phyloP scores from a whole-genome alignment of 2,888 invertebrate species.

The Drosophila leonis region DNA sequence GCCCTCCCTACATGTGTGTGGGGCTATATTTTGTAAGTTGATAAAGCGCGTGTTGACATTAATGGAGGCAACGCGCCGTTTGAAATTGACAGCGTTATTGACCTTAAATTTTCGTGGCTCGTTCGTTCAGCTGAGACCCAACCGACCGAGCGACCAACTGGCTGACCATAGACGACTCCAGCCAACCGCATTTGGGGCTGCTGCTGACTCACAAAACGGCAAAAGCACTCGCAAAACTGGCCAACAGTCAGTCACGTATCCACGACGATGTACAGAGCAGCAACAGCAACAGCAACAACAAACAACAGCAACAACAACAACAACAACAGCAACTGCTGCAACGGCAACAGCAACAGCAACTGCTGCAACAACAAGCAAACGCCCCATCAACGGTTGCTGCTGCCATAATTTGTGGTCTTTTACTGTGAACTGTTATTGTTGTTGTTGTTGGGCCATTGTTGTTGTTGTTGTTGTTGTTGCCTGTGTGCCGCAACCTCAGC shows the following conservation, averaged over 20 bases:
- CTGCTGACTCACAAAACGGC: constrained; percentile 41
- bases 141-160: background rate
- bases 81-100: constrained; percentile 78
- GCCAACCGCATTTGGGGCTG: constrained; percentile 36
- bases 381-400: constrained; percentile 54
- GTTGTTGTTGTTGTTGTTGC: constrained; percentile 40
- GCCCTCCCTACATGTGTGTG: constrained; percentile 34
- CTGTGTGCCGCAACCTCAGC: constrained; percentile 68
- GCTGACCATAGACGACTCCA: constrained; percentile 50
- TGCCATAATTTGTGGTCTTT: constrained; percentile 29
- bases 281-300: constrained; percentile 15
- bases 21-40: constrained; percentile 59
- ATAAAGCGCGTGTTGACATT: constrained; percentile 77
- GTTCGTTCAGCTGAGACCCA: constrained; percentile 5
- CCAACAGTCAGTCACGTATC: constrained; percentile 64
- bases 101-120: constrained; percentile 67
- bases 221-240: constrained; percentile 63
- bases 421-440: constrained; percentile 28
- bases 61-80: constrained; percentile 75
- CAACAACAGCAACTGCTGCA: constrained; percentile 12
- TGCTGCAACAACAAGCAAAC: constrained; percentile 42
- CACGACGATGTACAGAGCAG: constrained; percentile 50
- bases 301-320: background rate
- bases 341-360: constrained; percentile 8
- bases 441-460: constrained; percentile 52